Base-by-base conservation (phyloP, 2,888 invertebrate species). In the Cremastinae sp. region DNA sequence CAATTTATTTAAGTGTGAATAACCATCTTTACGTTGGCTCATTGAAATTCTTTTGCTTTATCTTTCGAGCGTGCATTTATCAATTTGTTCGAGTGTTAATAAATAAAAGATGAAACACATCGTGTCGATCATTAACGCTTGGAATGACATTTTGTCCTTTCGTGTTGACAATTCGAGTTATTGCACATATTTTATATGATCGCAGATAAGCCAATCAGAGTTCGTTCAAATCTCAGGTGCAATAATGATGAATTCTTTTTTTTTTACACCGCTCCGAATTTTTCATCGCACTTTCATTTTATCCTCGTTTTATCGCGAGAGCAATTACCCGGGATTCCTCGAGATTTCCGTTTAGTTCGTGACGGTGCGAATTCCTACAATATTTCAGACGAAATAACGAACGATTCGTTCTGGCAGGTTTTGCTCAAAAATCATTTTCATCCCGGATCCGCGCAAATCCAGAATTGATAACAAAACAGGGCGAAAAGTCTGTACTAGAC, bases 121-220 rank as follows among this genome's bases (percentile, higher is more conserved):
- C 22, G 20, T 43, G 43, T 59, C 22, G 14, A 20, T 16, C 12
- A 28, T 43, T 61, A 34, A 61, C 45, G 61, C 14, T 45, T 47
- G 12, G 10, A 61, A 28, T 7, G 61, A 61, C 61, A 53, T 12
- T 53, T 61, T 45, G 45, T 45, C 12, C 43, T 59, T 10, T 43
- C 28, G 43, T 22, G 14, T 59, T 14, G 41, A 4, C 18, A 41
- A 20, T 41, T 41, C 41, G 38, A 58, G 20, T 5, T 45, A 68
- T 58, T 64, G 38, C 41, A 69, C 51, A 56, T 54, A 62, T 49
- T 56, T 36, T 12, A 36, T 28, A 38, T 49, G 64, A 61, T 65
- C 45, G 12, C 8, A 70, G 75, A 70, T 75, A 75, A 75, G 71
- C 65, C 41, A 45, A 16, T 28, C 54, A 34, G 10, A 41, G 16